A percentile compares a stretch with the other conserved stretches of the same genome.
Conservation (phyloP, 2,113 vertebrate species). For the Symphodus melops region DNA sequence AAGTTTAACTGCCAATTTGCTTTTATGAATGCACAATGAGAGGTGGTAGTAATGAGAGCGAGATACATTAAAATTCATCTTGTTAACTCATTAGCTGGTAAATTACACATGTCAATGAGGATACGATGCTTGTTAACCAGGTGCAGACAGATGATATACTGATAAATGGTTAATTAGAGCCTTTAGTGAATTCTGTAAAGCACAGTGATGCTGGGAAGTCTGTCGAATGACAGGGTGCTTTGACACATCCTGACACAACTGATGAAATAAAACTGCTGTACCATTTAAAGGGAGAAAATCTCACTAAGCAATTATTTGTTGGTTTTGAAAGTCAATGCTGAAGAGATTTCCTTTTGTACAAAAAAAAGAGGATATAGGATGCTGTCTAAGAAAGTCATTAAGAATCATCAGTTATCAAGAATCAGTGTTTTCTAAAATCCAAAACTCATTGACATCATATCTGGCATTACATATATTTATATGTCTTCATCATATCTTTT, state of each 20-base stretch:
- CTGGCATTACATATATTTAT: too few species aligned
- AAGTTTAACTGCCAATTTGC: constrained; percentile 11
- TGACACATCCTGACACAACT: constrained; percentile 14
- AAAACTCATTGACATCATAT: too few species aligned
- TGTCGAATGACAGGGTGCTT: constrained; percentile 30
- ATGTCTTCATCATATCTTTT: too few species aligned
- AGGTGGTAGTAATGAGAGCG: constrained; percentile 31
- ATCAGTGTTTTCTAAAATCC: too few species aligned
- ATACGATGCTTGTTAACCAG: constrained; percentile 56
- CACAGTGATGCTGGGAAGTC: constrained; percentile 4
- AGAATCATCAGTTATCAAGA: too few species aligned
- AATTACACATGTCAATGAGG: constrained; percentile 57
- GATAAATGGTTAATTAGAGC: constrained; percentile 61
- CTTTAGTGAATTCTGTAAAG: constrained; percentile 34
- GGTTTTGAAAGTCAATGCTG: too few species aligned
- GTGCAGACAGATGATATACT: constrained; percentile 52
- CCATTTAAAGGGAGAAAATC: background rate
- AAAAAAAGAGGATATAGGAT: too few species aligned
- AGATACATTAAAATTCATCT: constrained; percentile 43
- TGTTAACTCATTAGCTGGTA: constrained; percentile 65
- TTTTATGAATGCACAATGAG: constrained; percentile 28
- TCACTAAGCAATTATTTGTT: too few species aligned
- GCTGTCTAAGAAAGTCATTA: too few species aligned
- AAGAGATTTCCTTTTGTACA: too few species aligned
- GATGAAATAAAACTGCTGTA: constrained; percentile 19